These are phyloP conservation scores for Terrapene triunguis DNA, from an alignment of 2,113 vertebrate species.

Conservation along the genomic window DNA sequence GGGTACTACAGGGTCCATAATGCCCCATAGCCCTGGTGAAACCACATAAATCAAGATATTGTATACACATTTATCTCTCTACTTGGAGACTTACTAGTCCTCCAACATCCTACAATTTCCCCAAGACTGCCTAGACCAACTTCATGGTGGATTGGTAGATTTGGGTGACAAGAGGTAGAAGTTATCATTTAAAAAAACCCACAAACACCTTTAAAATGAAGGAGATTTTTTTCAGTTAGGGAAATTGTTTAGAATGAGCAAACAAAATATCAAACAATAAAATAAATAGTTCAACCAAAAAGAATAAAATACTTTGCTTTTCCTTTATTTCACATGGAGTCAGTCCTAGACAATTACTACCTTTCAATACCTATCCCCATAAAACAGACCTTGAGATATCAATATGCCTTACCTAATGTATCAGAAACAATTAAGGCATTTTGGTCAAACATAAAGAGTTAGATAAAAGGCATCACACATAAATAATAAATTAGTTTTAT, in stretches of 20 bases:
- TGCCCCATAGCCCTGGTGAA: neutral
- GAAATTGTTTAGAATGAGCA: neutral
- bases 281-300: neutral
- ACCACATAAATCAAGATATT: neutral
- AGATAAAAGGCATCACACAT: slow-evolving; percentile 67
- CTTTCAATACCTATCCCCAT: slow-evolving; percentile 42
- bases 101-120: neutral
- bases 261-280: neutral
- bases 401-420: slow-evolving; percentile 60
- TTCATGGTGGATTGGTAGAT: neutral
- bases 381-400: slow-evolving; percentile 57
- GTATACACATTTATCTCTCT: neutral
- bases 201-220: neutral
- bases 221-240: neutral
- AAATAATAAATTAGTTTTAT: slow-evolving; percentile 69
- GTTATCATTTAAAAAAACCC: neutral
- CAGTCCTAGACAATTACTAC: slow-evolving; percentile 2
- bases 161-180: neutral
- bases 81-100: neutral
- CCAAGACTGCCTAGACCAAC: neutral
- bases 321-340: slow-evolving; percentile 35
- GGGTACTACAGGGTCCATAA: accelerated
- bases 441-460: slow-evolving; percentile 34
- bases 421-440: slow-evolving; percentile 57
- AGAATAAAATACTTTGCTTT: slow-evolving; percentile 19